Conservation (phyloP, 2,888 invertebrate genomes). For the Dryomyza anilis region DNA sequence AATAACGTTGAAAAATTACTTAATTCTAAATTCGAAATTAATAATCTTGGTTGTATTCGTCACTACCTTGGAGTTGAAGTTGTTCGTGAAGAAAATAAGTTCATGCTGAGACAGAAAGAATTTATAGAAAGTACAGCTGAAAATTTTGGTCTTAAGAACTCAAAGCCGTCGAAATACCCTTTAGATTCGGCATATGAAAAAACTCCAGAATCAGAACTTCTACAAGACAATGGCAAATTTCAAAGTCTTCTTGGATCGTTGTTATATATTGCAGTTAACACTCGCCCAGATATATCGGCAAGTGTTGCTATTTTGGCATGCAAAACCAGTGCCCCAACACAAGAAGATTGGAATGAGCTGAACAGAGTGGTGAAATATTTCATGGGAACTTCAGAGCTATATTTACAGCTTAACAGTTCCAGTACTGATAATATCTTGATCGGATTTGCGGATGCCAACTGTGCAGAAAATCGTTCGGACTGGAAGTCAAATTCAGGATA, state of each 20-base stretch:
- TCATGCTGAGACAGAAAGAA: slow-evolving; percentile 11
- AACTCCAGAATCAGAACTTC: background rate
- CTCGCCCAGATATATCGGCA: too few species aligned
- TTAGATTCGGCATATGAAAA: background rate
- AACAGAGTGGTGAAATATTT: background rate
- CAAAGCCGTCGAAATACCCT: slow-evolving; percentile 17
- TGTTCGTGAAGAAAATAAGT: slow-evolving; percentile 1
- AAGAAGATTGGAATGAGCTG: background rate
- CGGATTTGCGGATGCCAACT: too few species aligned
- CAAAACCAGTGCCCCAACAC: slow-evolving; percentile 13
- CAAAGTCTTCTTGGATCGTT: too few species aligned
- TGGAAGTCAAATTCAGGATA: background rate
- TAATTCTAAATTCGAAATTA: slow-evolving; percentile 14
- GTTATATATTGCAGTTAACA: too few species aligned
- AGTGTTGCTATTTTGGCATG: slow-evolving; percentile 29
- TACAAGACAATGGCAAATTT: slow-evolving; percentile 27
- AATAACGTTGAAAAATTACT: slow-evolving; percentile 7
- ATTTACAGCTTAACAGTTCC: background rate
- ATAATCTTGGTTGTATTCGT: slow-evolving; percentile 1
- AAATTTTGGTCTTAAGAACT: slow-evolving; percentile 23
- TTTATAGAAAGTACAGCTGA: slow-evolving; percentile 18
- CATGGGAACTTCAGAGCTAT: background rate
- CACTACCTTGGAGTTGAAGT: background rate
- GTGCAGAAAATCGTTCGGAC: background rate
- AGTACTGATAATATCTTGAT: background rate